phyloP scores from a whole-genome alignment of 2,888 invertebrate genomes.

The Drosophila koepferae region DNA sequence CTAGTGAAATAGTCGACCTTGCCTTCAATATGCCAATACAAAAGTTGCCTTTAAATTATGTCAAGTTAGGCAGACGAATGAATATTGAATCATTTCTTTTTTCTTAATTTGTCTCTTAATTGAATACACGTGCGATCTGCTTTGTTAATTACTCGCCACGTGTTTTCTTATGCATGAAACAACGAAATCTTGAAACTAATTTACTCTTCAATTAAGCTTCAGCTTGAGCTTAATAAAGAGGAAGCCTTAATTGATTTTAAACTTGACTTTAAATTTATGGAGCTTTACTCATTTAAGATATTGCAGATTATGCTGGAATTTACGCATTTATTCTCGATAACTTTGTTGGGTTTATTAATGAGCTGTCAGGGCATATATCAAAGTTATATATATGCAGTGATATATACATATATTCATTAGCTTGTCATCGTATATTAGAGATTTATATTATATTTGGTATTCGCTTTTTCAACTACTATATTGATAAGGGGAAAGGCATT shows the following conservation, averaged over 20 bases:
- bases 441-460: too few relatives aligned
- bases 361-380: not conserved
- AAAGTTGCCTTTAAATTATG: not conserved
- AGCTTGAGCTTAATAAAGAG: constrained; percentile 1
- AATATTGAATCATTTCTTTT: too few relatives aligned
- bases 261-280: constrained; percentile 3
- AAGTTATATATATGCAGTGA: not conserved
- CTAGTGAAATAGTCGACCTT: not conserved
- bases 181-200: constrained; percentile 9
- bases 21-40: not conserved
- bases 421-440: too few relatives aligned
- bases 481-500: too few relatives aligned
- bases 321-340: not conserved
- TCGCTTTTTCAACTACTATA: too few relatives aligned
- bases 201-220: constrained; percentile 5
- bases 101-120: not conserved
- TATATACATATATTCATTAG: not conserved
- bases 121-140: not conserved
- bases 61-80: not conserved
- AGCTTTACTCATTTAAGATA: not conserved
- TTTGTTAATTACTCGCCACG: not conserved
- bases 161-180: constrained; percentile 1
- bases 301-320: not conserved
- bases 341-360: too few relatives aligned
- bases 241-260: constrained; percentile 1